Evolutionary conservation across 2,888 invertebrate species (phyloP).

Genomic region (Agapetus fuscipes): DNA sequence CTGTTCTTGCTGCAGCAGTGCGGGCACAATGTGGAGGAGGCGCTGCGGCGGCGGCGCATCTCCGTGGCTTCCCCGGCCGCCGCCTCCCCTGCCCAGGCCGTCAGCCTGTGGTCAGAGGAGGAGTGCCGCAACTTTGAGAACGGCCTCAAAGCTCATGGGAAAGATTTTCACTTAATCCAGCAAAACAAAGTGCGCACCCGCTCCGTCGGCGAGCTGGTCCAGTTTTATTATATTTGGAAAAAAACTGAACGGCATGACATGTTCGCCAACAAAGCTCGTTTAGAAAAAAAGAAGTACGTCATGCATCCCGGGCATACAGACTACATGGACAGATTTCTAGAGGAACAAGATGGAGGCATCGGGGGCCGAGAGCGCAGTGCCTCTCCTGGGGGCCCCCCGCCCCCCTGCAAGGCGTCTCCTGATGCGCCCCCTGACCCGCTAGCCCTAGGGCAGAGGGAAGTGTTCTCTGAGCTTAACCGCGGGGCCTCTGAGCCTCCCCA

Average conservation of each 20-base stretch:
- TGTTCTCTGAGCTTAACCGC: conserved; percentile 39
- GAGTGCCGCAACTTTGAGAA: conserved; percentile 96
- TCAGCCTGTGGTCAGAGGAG: conserved; percentile 92
- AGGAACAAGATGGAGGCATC: conserved; percentile 67
- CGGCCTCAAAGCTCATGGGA: conserved; percentile 86
- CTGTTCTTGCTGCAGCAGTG: conserved; percentile 85
- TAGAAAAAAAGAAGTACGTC: conserved; percentile 89
- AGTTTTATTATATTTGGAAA: conserved; percentile 97
- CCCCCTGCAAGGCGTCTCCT: conserved; percentile 11
- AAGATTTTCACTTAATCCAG: conserved; percentile 92
- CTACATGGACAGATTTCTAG: conserved; percentile 87
- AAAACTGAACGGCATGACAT: conserved; percentile 96
- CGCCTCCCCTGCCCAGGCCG: conserved; percentile 55
- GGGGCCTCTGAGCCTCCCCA: conserved; percentile 30
- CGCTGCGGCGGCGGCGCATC: conserved; percentile 68
- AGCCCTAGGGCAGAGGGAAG: conserved; percentile 41
- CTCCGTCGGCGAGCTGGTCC: conserved; percentile 92
- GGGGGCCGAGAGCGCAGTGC: conserved; percentile 33
- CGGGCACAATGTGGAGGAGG: conserved; percentile 92
- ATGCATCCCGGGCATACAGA: conserved; percentile 88
- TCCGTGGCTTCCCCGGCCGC: conserved; percentile 43
- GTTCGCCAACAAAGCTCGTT: conserved; percentile 75
- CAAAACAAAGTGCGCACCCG: conserved; percentile 90
- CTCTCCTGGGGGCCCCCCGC: conserved; percentile 51
- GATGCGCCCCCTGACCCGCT: conserved; percentile 39